Conservation (phyloP, 2,113 vertebrate species). For the Triplophysa tibetana region DNA sequence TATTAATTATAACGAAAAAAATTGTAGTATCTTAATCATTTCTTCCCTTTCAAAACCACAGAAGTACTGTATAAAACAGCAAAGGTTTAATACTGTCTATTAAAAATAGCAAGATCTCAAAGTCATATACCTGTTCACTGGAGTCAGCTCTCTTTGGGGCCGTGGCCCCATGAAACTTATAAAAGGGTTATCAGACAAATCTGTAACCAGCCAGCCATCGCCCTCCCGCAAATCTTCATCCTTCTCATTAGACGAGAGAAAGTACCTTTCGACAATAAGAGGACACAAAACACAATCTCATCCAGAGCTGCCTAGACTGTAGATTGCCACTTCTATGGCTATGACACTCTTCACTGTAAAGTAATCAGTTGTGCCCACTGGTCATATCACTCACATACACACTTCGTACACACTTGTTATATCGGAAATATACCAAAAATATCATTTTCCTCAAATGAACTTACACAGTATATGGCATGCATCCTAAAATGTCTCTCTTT, state of each 20-base stretch:
- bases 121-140: slow-evolving; percentile 69
- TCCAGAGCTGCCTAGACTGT: background rate
- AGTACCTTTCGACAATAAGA: slow-evolving; percentile 65
- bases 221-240: slow-evolving; percentile 63
- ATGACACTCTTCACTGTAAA: background rate
- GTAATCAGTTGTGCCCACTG: slow-evolving; percentile 9
- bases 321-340: background rate
- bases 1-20: no score
- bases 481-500: background rate
- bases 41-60: background rate
- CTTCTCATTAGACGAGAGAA: slow-evolving; percentile 63
- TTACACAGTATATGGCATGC: background rate
- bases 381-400: background rate
- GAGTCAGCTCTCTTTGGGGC: slow-evolving; percentile 60
- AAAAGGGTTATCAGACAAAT: slow-evolving; percentile 68
- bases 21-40: no score
- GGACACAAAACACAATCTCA: background rate
- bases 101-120: background rate
- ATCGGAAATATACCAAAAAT: background rate
- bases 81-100: no score
- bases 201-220: slow-evolving; percentile 68
- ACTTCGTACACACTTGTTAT: background rate
- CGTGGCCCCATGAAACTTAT: slow-evolving; percentile 63
- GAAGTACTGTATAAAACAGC: no score
- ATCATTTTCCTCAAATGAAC: background rate